Percentiles rank a stretch among this genome's conserved stretches.
Conservation (phyloP, 92 coral and sea anemone genomes). For the Parazoanthus darwini region DNA sequence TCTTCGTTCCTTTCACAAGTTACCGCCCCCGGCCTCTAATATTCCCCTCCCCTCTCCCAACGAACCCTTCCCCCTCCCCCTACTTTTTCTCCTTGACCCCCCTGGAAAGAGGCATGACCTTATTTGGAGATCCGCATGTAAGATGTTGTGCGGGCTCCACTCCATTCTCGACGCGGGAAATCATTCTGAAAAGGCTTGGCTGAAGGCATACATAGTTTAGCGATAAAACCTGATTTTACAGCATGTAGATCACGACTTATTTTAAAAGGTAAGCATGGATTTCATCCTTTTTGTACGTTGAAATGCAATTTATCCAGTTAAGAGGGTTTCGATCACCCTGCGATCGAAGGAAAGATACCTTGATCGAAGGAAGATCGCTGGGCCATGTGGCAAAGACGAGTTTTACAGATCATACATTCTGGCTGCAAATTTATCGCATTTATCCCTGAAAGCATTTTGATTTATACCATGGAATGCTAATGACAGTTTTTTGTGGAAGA, state of each 20-base stretch:
- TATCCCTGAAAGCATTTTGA: too few relatives aligned
- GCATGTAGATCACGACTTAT: neutral
- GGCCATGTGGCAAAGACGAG: neutral
- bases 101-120: neutral
- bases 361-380: neutral
- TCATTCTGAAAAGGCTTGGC: neutral
- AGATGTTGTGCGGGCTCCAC: neutral
- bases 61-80: neutral
- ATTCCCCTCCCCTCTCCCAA: neutral
- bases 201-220: neutral
- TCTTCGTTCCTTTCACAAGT: too few relatives aligned
- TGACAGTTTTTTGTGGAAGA: neutral
- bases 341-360: neutral
- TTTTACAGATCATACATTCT: neutral
- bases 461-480: neutral
- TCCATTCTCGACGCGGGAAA: neutral
- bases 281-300: neutral
- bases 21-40: neutral
- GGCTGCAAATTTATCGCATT: neutral
- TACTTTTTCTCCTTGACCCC: neutral
- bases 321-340: neutral
- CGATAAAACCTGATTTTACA: neutral
- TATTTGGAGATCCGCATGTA: neutral
- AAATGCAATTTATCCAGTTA: neutral
- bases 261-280: neutral